phyloP scores from a whole-genome alignment of 2,113 vertebrate species.

The Collichthys lucidus region DNA sequence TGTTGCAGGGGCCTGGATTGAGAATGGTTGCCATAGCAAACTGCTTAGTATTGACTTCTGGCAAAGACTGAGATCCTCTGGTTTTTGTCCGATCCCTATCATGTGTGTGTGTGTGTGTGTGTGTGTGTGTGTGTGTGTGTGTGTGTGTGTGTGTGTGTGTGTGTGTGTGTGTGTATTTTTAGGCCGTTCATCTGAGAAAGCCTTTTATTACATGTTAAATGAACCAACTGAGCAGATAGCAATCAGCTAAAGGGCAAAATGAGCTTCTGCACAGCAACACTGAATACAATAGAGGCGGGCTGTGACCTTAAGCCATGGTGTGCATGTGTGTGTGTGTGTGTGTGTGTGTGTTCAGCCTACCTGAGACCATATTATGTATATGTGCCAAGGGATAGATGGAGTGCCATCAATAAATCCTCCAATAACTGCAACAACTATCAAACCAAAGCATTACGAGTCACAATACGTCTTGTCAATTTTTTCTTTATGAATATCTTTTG shows the following conservation, averaged over 20 bases:
- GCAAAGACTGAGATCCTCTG: slow-evolving; percentile 48
- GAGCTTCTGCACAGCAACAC: slow-evolving; percentile 40
- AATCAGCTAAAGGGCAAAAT: slow-evolving; percentile 61
- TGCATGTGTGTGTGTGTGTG: slow-evolving; percentile 20
- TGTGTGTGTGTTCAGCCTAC: slow-evolving; percentile 24
- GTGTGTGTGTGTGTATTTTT: slow-evolving; percentile 19
- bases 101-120: slow-evolving; percentile 5
- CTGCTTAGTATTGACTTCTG: slow-evolving; percentile 69
- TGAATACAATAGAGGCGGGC: slow-evolving; percentile 44
- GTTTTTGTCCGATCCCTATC: slow-evolving; percentile 49
- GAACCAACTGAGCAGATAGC: slow-evolving; percentile 69
- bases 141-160: slow-evolving; percentile 17
- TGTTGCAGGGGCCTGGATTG: neutral
- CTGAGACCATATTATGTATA: slow-evolving; percentile 36
- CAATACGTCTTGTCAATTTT: slow-evolving; percentile 3
- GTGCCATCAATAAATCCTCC: neutral
- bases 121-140: slow-evolving; percentile 12
- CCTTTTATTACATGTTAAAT: slow-evolving; percentile 61
- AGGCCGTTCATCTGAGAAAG: slow-evolving; percentile 39
- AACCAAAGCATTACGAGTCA: neutral
- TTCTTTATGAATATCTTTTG: slow-evolving; percentile 5
- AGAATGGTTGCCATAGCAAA: slow-evolving; percentile 58
- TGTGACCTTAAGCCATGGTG: slow-evolving; percentile 46
- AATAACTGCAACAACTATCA: neutral
- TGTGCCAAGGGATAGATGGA: neutral